A percentile compares a stretch with the other conserved stretches of the same genome.
Evolutionary conservation across 2,888 invertebrate genomes (phyloP).

Genomic region (Ceraclea dissimilis): DNA sequence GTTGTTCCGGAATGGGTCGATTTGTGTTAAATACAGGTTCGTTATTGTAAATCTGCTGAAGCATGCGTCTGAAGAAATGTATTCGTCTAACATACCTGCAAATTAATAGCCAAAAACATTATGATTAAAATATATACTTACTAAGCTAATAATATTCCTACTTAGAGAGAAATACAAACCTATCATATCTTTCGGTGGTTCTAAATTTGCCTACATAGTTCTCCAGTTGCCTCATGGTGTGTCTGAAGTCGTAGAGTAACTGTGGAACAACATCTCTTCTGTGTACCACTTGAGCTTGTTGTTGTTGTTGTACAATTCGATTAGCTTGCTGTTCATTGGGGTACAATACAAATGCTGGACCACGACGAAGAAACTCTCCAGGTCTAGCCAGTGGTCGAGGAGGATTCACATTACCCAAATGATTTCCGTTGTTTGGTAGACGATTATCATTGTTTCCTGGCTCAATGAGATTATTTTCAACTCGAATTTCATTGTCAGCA

Average conservation of each 20-base stretch:
- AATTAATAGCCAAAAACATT: too few relatives aligned
- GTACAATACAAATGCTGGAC: conserved; percentile 3
- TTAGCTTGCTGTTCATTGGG: background rate
- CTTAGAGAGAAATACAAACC: too few relatives aligned
- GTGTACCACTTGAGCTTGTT: background rate
- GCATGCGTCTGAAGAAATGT: background rate
- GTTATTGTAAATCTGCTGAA: background rate
- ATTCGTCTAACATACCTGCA: background rate
- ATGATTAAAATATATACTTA: too few relatives aligned
- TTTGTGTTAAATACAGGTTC: background rate
- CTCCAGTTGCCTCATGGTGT: background rate
- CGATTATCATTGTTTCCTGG: background rate
- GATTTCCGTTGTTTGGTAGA: background rate
- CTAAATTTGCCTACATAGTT: background rate
- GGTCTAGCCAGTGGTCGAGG: background rate
- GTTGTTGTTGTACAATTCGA: background rate
- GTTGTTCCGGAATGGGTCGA: background rate
- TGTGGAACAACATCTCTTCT: background rate
- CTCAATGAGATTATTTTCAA: background rate
- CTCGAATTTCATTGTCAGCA: background rate
- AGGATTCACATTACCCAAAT: background rate
- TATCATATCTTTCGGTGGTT: background rate
- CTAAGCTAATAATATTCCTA: too few relatives aligned
- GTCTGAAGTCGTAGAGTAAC: background rate
- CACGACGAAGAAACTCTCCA: conserved; percentile 8